Percentiles rank a stretch among this genome's conserved stretches.
phyloP scores from a whole-genome alignment of 2,113 vertebrate species.

The Rhombomys opimus region DNA sequence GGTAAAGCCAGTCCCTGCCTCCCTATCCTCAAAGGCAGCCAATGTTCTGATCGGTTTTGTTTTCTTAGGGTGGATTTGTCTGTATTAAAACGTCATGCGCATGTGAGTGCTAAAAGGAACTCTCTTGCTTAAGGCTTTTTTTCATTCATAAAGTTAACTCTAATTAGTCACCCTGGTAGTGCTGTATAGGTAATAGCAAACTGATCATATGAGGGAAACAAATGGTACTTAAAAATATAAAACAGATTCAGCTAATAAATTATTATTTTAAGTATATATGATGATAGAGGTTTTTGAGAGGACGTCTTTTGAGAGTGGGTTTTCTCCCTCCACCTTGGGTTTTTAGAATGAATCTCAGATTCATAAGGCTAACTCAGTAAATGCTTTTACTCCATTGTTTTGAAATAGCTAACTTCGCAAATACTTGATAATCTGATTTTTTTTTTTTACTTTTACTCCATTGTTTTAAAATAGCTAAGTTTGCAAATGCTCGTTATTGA shows the following conservation, averaged over 20 bases:
- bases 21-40: neutral
- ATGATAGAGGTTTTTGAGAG: neutral
- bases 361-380: neutral
- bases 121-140: slow-evolving; percentile 29
- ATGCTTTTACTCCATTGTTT: neutral
- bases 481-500: neutral
- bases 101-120: neutral
- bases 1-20: neutral
- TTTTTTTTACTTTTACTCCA: neutral
- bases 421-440: neutral
- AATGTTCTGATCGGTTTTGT: neutral
- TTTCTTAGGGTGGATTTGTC: neutral
- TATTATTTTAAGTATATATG: neutral
- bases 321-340: neutral
- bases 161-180: neutral
- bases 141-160: neutral
- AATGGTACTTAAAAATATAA: neutral
- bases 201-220: neutral
- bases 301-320: neutral
- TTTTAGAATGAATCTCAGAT: neutral
- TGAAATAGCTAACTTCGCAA: neutral
- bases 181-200: neutral
- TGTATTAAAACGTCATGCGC: neutral
- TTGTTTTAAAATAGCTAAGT: neutral
- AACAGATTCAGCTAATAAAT: neutral